A percentile compares a stretch with the other conserved stretches of the same genome.
phyloP scores from a whole-genome alignment of 2,888 invertebrate species.

The Crioceris asparagi region DNA sequence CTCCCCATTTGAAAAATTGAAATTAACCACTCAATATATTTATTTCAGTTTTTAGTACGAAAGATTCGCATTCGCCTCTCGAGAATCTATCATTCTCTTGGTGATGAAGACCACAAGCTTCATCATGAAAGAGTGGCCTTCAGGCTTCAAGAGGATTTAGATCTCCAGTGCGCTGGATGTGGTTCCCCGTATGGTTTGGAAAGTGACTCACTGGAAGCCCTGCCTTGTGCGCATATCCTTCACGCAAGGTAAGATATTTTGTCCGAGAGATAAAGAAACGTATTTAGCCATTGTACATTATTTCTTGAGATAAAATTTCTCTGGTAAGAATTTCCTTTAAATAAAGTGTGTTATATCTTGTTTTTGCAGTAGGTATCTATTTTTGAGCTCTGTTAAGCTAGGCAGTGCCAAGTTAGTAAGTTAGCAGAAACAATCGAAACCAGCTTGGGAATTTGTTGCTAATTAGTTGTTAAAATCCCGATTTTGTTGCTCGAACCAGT shows the following conservation, averaged over 20 bases:
- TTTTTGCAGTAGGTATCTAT: too few species aligned
- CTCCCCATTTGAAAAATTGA: too few species aligned
- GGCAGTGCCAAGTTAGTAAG: too few species aligned
- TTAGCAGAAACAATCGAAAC: too few species aligned
- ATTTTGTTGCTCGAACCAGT: too few species aligned
- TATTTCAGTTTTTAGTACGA: slow-evolving; percentile 60
- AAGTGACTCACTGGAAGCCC: slow-evolving; percentile 62
- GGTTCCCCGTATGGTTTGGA: slow-evolving; percentile 66
- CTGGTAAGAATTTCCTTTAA: too few species aligned
- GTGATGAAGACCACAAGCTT: slow-evolving; percentile 68
- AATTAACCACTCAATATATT: background rate
- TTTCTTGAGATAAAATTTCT: too few species aligned
- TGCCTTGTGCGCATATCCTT: slow-evolving; percentile 80
- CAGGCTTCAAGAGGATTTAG: slow-evolving; percentile 55
- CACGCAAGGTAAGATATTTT: slow-evolving; percentile 57
- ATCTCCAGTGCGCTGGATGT: slow-evolving; percentile 72
- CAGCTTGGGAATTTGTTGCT: too few species aligned
- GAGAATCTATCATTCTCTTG: slow-evolving; percentile 69
- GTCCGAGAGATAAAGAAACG: background rate
- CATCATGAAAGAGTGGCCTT: slow-evolving; percentile 63
- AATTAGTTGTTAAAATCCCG: too few species aligned
- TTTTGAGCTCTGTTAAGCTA: too few species aligned
- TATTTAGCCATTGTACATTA: background rate
- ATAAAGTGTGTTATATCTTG: too few species aligned
- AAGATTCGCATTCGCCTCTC: slow-evolving; percentile 70